Percentiles rank a stretch among this genome's conserved stretches.
Evolutionary conservation across 2,113 vertebrate genomes (phyloP).

Genomic region (Lethenteron camtschaticum): DNA sequence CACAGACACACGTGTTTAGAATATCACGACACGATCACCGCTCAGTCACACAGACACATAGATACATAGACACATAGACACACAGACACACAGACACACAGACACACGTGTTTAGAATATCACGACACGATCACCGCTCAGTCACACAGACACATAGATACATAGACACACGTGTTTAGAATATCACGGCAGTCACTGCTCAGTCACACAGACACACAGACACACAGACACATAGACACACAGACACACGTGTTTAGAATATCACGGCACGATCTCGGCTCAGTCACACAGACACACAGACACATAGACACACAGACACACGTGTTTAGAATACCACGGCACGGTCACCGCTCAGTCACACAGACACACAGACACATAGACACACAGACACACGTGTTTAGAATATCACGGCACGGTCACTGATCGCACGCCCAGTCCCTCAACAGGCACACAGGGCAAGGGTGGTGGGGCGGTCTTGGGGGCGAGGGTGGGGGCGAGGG

Average conservation of each 20-base stretch:
- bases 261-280: no score
- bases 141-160: background rate
- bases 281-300: background rate
- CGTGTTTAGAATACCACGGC: conserved; percentile 3
- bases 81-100: no score
- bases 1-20: background rate
- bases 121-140: no score
- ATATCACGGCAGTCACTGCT: no score
- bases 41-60: background rate
- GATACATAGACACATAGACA: background rate
- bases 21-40: background rate
- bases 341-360: background rate
- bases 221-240: background rate
- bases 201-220: no score
- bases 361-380: no score
- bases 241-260: background rate
- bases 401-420: background rate
- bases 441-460: background rate
- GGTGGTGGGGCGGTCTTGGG: background rate
- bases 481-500: no score
- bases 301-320: background rate
- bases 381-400: no score
- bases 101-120: background rate
- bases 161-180: background rate
- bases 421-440: background rate